These are phyloP conservation scores for Strix uralensis DNA, from an alignment of 2,113 vertebrate species.

Conservation along the genomic window DNA sequence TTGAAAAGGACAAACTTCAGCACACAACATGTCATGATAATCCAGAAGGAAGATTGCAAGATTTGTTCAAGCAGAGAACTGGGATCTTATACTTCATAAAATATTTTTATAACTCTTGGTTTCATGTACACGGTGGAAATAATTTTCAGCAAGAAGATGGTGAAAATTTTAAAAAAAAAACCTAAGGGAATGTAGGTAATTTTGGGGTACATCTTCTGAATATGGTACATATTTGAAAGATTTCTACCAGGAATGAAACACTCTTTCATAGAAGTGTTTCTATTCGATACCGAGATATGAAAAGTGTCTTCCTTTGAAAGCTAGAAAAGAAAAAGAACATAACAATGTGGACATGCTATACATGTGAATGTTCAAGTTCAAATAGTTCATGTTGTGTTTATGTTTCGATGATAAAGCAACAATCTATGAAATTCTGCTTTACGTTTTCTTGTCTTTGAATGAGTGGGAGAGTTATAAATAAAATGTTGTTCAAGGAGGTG, in stretches of 20 bases:
- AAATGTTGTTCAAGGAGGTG: conserved; percentile 73
- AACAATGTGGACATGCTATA: background rate
- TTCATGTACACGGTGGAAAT: background rate
- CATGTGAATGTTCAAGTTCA: background rate
- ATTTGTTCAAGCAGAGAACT: background rate
- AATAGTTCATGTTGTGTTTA: conserved; percentile 17
- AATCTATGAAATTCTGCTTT: conserved; percentile 14
- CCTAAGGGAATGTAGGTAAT: background rate
- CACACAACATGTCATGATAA: background rate
- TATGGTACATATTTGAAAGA: background rate
- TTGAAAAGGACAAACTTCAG: background rate
- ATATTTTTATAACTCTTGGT: background rate
- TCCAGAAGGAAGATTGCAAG: background rate
- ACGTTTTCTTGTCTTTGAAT: conserved; percentile 61
- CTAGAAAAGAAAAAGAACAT: background rate
- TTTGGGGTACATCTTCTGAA: background rate
- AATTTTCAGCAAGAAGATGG: background rate
- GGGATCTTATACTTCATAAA: background rate
- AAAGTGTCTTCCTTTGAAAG: background rate
- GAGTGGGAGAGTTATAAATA: conserved; percentile 70
- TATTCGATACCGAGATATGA: background rate
- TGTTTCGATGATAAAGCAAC: conserved; percentile 22
- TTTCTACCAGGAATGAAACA: background rate
- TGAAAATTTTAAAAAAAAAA: background rate
- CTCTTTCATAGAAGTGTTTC: background rate